Conservation (phyloP, 2,113 vertebrate species). For the Geothlypis trichas region DNA sequence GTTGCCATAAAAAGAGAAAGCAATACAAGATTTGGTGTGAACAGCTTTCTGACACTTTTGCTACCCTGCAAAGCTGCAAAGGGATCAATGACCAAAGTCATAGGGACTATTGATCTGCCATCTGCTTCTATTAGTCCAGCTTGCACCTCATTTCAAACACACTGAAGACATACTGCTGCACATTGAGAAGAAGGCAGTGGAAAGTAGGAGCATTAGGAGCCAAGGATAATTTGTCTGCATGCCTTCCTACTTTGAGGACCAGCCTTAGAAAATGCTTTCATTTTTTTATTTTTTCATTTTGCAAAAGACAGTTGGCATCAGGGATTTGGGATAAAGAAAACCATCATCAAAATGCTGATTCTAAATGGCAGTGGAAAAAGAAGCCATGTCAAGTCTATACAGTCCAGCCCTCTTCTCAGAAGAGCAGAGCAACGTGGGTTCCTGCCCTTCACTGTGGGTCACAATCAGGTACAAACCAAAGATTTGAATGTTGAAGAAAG, state of each 20-base stretch:
- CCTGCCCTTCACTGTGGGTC: background rate
- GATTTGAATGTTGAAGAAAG: background rate
- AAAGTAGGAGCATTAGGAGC: background rate
- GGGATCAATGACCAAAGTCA: background rate
- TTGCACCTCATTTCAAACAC: background rate
- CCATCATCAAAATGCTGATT: background rate
- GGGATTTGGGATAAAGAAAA: background rate
- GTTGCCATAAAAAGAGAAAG: background rate
- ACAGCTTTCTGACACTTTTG: background rate
- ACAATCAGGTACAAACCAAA: background rate
- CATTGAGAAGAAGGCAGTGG: background rate
- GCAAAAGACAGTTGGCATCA: background rate
- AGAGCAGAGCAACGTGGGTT: background rate
- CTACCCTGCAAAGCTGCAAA: background rate
- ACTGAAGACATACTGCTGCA: rapidly evolving
- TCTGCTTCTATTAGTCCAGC: background rate
- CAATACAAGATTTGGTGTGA: background rate
- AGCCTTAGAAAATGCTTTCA: background rate
- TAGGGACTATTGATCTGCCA: background rate
- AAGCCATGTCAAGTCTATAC: background rate
- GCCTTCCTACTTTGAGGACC: rapidly evolving
- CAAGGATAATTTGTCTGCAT: background rate
- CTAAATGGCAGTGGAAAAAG: background rate
- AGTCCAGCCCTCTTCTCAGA: background rate
- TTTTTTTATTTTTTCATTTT: background rate